Conservation (phyloP, 2,888 invertebrate genomes). For the Petrophora chlorosata region DNA sequence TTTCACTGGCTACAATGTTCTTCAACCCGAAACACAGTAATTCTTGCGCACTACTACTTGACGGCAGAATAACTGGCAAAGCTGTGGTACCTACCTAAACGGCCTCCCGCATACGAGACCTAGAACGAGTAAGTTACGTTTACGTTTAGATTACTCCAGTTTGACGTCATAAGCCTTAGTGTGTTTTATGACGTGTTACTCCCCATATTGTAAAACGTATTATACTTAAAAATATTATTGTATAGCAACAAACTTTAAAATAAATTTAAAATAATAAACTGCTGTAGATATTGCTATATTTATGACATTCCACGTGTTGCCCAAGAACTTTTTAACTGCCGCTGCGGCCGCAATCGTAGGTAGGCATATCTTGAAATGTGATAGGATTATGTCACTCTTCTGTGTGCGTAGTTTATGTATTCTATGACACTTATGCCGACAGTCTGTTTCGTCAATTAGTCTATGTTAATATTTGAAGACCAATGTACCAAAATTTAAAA, state of each 20-base stretch:
- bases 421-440: slow-evolving; percentile 13
- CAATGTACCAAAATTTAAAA: too few species aligned
- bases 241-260: not conserved
- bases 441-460: slow-evolving; percentile 22
- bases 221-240: not conserved
- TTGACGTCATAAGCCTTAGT: too few species aligned
- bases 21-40: too few species aligned
- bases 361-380: slow-evolving; percentile 26
- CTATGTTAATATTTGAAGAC: slow-evolving; percentile 14
- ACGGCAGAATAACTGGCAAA: too few species aligned
- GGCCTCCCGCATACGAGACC: too few species aligned
- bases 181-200: too few species aligned
- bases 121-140: too few species aligned
- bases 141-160: too few species aligned
- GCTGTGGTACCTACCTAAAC: too few species aligned
- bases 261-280: slow-evolving; percentile 6
- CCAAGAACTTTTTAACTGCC: slow-evolving; percentile 13
- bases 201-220: not conserved
- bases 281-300: slow-evolving; percentile 8
- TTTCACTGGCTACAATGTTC: too few species aligned
- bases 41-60: too few species aligned
- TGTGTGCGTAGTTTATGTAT: slow-evolving; percentile 15
- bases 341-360: slow-evolving; percentile 11
- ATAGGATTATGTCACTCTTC: slow-evolving; percentile 30
- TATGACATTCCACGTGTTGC: slow-evolving; percentile 25